Conservation (phyloP, 2,113 vertebrate species). For the Hymenochirus boettgeri region DNA sequence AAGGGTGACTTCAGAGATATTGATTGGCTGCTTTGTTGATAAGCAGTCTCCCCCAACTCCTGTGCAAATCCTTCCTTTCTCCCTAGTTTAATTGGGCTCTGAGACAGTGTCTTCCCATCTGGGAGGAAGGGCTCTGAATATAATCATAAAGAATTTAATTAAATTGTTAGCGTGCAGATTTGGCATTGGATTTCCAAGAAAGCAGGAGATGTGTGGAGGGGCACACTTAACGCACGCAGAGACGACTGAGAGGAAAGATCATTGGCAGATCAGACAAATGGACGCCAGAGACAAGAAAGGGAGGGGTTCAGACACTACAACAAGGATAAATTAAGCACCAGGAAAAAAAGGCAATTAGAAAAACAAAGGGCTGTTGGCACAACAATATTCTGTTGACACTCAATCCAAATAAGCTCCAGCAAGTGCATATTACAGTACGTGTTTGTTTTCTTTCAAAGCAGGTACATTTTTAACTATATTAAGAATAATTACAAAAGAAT, state of each 20-base stretch:
- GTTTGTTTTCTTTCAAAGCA: no score
- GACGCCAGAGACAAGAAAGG: constrained; percentile 16
- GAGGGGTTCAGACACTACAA: constrained; percentile 2
- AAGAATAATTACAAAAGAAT: no score
- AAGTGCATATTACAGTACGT: no score
- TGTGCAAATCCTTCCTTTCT: constrained; percentile 8
- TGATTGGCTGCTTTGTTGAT: constrained; percentile 30
- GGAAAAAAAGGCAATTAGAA: not conserved
- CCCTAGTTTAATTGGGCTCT: constrained; percentile 18
- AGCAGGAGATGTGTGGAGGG: constrained; percentile 19
- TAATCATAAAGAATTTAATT: constrained; percentile 39
- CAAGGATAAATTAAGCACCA: not conserved
- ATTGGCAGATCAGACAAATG: constrained; percentile 30
- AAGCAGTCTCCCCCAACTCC: constrained; percentile 25
- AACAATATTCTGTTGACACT: constrained; percentile 13
- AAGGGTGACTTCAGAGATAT: constrained; percentile 30
- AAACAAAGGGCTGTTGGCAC: constrained; percentile 10
- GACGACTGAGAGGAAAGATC: constrained; percentile 22
- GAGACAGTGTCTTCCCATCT: constrained; percentile 18
- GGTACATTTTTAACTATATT: no score
- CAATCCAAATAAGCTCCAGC: not conserved
- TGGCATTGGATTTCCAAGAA: constrained; percentile 29
- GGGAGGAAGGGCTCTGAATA: constrained; percentile 16
- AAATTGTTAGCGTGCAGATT: constrained; percentile 24
- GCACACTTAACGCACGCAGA: constrained; percentile 20